Evolutionary conservation across 2,888 invertebrate genomes (phyloP), one percentile per base, ranked within the genome.

Genomic region (Peribatodes rhomboidaria): DNA sequence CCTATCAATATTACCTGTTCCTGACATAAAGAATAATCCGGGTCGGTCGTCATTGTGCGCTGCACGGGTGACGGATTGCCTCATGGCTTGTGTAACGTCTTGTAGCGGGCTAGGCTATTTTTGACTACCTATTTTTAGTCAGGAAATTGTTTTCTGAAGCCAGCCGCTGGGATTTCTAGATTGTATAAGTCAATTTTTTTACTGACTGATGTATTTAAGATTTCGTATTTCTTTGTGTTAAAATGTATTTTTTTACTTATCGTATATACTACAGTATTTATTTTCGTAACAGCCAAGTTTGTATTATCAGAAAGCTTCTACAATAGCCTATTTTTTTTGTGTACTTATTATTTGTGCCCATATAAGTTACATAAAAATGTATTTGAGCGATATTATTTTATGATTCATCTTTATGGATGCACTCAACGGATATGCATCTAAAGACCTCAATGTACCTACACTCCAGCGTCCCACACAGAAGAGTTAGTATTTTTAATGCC

Each of bases 1-100:
- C 75, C 88, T 89, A 82, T 69, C 73, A 77, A 84, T 88, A 87
- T 87, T 90, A 90, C 90, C 91, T 90, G 90, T 87, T 87, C 84
- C 77, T 76, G 83, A 82, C 80, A 85, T 85, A 87, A 90, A 88
- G 86, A 88, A 90, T 89, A 90, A 90, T 88, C 89, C 88, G 79
- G 84, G 85, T 81, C 76, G 81, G 82, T 76, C 80, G 85, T 82
- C 86, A 89, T 90, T 90, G 88, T 88, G 80, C 75, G 80, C 74
- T 79, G 81, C 79, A 79, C 81, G 83, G 84, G 77, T 83, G 85
- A 86, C 83, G 85, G 85, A 80, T 82, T 84, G 83, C 81, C 83
- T 86, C 82, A 81, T 86, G 79, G 84, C 79, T 81, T 80, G 83
- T 83, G 67, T 65, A 65, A 81, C 75, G 81, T 82, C 85, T 83